phyloP scores from a whole-genome alignment of 2,888 invertebrate genomes.

The Nebria salina region DNA sequence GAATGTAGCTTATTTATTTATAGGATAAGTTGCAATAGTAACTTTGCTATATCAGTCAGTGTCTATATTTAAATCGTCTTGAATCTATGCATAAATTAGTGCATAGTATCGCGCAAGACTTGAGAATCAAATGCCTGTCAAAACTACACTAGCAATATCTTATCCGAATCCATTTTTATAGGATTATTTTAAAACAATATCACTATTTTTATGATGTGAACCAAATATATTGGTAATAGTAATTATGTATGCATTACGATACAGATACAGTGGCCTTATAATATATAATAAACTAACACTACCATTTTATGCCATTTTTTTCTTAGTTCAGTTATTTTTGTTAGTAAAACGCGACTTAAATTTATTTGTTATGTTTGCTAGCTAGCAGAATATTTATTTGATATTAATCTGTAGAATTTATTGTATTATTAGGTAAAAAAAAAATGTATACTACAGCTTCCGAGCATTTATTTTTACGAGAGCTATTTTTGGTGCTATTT shows the following conservation, averaged over 20 bases:
- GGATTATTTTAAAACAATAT: slow-evolving; percentile 23
- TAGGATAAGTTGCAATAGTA: slow-evolving; percentile 33
- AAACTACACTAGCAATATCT: slow-evolving; percentile 25
- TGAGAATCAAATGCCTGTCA: slow-evolving; percentile 27
- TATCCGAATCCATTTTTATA: slow-evolving; percentile 39
- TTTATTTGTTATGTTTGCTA: neutral
- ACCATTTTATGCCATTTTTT: slow-evolving; percentile 37
- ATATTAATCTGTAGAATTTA: slow-evolving; percentile 37
- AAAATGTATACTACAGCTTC: slow-evolving; percentile 54
- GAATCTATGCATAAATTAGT: slow-evolving; percentile 16
- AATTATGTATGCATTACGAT: slow-evolving; percentile 22
- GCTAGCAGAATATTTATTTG: slow-evolving; percentile 25
- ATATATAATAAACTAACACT: slow-evolving; percentile 33
- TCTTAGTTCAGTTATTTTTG: neutral
- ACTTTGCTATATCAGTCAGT: slow-evolving; percentile 31
- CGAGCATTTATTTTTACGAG: slow-evolving; percentile 60
- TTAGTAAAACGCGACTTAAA: neutral
- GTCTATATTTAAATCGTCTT: slow-evolving; percentile 29
- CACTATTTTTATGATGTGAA: slow-evolving; percentile 33
- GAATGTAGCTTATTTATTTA: slow-evolving; percentile 43
- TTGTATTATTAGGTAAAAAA: slow-evolving; percentile 23
- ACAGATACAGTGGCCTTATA: slow-evolving; percentile 42
- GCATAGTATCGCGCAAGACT: slow-evolving; percentile 7
- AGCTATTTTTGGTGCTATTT: slow-evolving; percentile 62
- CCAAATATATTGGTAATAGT: slow-evolving; percentile 36